phyloP scores from a whole-genome alignment of 2,797 vertebrate species.

The Pantherophis alleghaniensis region DNA sequence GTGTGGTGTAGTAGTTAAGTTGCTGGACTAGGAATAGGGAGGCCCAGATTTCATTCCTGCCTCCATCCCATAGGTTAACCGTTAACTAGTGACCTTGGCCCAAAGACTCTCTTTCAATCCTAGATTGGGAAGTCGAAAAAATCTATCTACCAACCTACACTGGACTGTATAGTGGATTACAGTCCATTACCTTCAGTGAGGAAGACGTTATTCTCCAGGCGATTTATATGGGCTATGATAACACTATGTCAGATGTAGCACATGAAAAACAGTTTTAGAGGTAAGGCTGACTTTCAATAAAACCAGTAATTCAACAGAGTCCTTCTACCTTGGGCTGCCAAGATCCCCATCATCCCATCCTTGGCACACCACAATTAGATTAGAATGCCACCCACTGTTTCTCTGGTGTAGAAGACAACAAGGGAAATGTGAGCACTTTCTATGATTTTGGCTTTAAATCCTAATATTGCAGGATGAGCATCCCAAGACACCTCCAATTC shows the following conservation, averaged over 20 bases:
- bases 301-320: conserved; percentile 50
- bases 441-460: conserved; percentile 64
- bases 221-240: neutral
- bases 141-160: neutral
- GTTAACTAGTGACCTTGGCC: neutral
- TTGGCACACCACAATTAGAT: conserved; percentile 74
- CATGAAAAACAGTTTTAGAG: conserved; percentile 68
- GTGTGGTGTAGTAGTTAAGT: neutral
- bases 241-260: conserved; percentile 28
- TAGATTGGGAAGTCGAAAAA: neutral
- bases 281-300: conserved; percentile 68
- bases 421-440: conserved; percentile 35
- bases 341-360: neutral
- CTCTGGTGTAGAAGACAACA: conserved; percentile 38
- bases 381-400: conserved; percentile 89
- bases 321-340: conserved; percentile 49
- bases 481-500: conserved; percentile 74
- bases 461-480: conserved; percentile 75
- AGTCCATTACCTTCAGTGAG: neutral
- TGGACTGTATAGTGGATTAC: neutral
- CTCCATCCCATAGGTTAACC: neutral
- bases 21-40: neutral
- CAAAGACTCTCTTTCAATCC: neutral
- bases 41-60: neutral
- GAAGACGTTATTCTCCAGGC: neutral